Evolutionary conservation across 2,888 invertebrate genomes (phyloP).

Genomic region (Antheraea assamensis): DNA sequence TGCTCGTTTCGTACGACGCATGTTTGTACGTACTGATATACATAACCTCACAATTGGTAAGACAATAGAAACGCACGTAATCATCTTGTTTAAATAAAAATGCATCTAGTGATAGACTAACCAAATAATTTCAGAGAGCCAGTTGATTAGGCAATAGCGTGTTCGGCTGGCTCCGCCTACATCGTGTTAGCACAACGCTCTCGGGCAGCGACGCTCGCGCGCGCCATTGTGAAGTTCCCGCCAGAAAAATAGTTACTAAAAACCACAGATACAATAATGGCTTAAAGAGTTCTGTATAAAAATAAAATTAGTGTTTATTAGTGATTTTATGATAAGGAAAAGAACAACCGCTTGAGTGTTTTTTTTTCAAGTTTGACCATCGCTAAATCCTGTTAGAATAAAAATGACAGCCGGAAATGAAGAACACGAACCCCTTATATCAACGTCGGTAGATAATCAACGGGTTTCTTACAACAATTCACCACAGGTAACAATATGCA

Average conservation of each 20-base stretch:
- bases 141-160: slow-evolving; percentile 28
- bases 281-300: neutral
- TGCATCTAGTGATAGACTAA: slow-evolving; percentile 7
- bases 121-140: slow-evolving; percentile 12
- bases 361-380: neutral
- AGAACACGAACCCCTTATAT: slow-evolving; percentile 77
- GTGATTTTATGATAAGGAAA: slow-evolving; percentile 32
- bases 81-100: slow-evolving; percentile 10
- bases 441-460: slow-evolving; percentile 71
- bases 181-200: slow-evolving; percentile 36
- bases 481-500: slow-evolving; percentile 51
- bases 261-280: neutral
- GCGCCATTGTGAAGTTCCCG: slow-evolving; percentile 27
- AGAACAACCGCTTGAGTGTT: neutral
- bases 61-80: neutral
- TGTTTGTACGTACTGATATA: neutral
- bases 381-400: slow-evolving; percentile 18
- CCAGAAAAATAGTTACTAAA: neutral
- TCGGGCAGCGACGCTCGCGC: slow-evolving; percentile 32
- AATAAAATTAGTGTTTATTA: slow-evolving; percentile 39
- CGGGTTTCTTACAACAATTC: slow-evolving; percentile 66
- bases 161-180: slow-evolving; percentile 25
- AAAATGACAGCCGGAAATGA: slow-evolving; percentile 75
- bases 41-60: neutral
- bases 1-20: neutral